These are phyloP conservation scores for Progne subis DNA, from an alignment of 2,113 vertebrate species.

Conservation along the genomic window DNA sequence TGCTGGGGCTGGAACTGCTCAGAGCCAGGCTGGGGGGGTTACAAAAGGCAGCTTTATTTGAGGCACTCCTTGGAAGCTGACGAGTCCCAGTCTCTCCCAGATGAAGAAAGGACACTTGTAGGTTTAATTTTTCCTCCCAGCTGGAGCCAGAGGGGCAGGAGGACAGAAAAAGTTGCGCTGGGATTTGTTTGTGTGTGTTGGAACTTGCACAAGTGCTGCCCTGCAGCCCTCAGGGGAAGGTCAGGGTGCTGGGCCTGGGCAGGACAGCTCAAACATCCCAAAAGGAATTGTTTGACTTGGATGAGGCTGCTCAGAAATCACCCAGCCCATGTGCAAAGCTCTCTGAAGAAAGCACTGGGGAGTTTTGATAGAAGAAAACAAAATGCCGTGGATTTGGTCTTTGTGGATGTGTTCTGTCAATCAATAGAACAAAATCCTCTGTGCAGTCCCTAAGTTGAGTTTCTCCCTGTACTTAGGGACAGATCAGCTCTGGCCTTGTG, in stretches of 20 bases:
- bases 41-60: neutral
- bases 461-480: neutral
- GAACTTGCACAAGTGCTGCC: neutral
- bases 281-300: conserved; percentile 1
- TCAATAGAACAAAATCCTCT: neutral
- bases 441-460: neutral
- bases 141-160: conserved; percentile 10
- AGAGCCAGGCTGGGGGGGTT: neutral
- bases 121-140: conserved; percentile 26
- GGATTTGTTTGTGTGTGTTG: neutral
- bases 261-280: neutral
- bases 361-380: neutral
- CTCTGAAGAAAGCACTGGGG: neutral
- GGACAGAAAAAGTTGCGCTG: neutral
- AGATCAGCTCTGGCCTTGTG: neutral
- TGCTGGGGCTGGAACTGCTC: neutral
- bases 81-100: neutral
- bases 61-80: neutral
- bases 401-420: neutral
- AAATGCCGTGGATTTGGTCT: neutral
- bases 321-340: neutral
- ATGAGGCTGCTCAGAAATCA: neutral
- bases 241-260: neutral
- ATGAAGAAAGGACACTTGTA: neutral
- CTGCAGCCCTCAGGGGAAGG: neutral